phyloP scores from a whole-genome alignment of 2,113 vertebrate genomes.

The Silurus glanis region DNA sequence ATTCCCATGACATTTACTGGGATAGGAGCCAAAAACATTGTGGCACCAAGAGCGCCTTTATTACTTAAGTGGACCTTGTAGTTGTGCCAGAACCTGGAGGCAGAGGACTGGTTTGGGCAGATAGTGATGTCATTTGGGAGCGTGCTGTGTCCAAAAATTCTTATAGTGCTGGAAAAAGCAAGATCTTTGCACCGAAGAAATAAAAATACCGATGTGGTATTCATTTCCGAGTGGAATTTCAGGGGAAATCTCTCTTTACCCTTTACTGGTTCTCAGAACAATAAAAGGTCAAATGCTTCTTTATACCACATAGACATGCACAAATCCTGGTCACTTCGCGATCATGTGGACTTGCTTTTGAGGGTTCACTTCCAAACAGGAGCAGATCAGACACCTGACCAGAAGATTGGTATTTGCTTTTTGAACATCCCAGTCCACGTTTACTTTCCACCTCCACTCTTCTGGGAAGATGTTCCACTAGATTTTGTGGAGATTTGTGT shows the following conservation, averaged over 20 bases:
- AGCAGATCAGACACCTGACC: too few relatives aligned
- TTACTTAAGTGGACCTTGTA: constrained; percentile 6
- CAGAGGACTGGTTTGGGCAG: background rate
- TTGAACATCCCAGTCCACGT: too few relatives aligned
- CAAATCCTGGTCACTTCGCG: too few relatives aligned
- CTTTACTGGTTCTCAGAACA: constrained; percentile 20
- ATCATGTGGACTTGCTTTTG: too few relatives aligned
- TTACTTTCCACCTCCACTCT: too few relatives aligned
- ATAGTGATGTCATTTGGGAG: background rate
- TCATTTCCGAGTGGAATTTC: constrained; percentile 54
- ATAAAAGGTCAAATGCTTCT: background rate
- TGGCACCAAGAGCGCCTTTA: constrained; percentile 26
- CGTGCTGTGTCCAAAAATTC: background rate
- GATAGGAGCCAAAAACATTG: constrained; percentile 39
- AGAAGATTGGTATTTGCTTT: too few relatives aligned
- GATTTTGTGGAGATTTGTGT: too few relatives aligned
- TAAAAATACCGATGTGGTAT: constrained; percentile 49
- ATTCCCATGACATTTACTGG: constrained; percentile 58
- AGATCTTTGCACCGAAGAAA: background rate
- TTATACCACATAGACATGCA: too few relatives aligned
- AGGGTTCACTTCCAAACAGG: too few relatives aligned
- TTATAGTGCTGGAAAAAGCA: background rate
- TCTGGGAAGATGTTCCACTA: too few relatives aligned
- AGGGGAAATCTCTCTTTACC: constrained; percentile 34
- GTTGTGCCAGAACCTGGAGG: constrained; percentile 4